Base-by-base conservation (phyloP, 2,888 invertebrate species). In the Polydesmus complanatus region DNA sequence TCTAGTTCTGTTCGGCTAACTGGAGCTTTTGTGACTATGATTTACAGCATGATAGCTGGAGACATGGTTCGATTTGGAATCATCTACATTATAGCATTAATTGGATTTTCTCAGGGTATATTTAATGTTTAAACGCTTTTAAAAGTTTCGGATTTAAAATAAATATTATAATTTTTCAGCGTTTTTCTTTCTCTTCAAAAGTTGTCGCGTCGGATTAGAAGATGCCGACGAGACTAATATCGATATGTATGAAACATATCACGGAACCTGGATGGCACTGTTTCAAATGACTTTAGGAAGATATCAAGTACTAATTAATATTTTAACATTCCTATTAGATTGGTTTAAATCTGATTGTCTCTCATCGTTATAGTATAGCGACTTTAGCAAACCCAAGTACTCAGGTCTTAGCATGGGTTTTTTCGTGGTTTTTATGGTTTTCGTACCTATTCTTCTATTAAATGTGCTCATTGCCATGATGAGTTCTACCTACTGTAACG, bases 381-480 rank as follows among this genome's bases (percentile, higher is more conserved):
- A 94, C 69, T 81, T 98, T 65, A 83, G 86, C 61, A 81, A 84
- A 71, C 93, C 94, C 1, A 87, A 89, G 1, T 95, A 96, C 73
- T 90, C 94, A 5, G 86, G 86, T 66, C 78, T 97, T 64, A 88
- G 92, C 25, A 96, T 97, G 78, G 84, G 90, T 0, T 91, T 97
- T n/a, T 98, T 98, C 73, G 87, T 92, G 0, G 80, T 95, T 63
- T 98, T 97, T 73, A 96, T 97, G 94, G 90, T 98, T 61, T 86
- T 97, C 68, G 94, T 97, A 64, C 97, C 97, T 1, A 96, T 97
- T 70, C 77, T 97, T 56, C 77, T 97, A 69, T 81, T 97, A 18
- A 97, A 97, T 82, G 97, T 88, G 86, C 81, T 98, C 74, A 98
- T 98, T 66, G 98, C 98, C 65, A 98, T 97, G 97, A 98, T 98